Evolutionary conservation across 92 coral and sea anemone species (phyloP), one percentile per base, ranked within the genome.

Genomic region (Nematostella vectensis): DNA sequence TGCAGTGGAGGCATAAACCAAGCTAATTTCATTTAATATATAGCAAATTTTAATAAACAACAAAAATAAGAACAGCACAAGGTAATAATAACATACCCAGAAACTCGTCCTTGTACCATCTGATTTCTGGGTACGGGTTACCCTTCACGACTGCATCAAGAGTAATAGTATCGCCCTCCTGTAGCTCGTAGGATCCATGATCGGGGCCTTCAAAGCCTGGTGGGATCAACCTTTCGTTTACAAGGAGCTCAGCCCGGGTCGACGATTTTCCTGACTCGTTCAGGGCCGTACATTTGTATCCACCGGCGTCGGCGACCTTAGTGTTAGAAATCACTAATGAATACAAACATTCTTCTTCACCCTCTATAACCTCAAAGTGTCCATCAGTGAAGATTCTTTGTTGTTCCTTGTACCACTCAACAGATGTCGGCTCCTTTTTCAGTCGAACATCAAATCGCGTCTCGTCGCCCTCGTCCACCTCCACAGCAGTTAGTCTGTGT

Each of bases 391-490:
- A 75, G 21, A 91, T 65, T 43, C 48, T 67, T 64, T 65, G 74
- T 30, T 82, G 79, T 33, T 74, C 74, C 40, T 72, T 61, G 56
- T 66, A 83, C 98, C 98, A 91, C 44, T 75, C 71, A 13, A 86
- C 71, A 52, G 53, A 63, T 1, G 89, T 93, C 12, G 95, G 88
- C 50, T 74, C 71, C 0, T 78, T 85, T 67, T 81, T 87, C 25
- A 93, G 83, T 16, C 79, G 75, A 43, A 93, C 93, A 62, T 79
- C 91, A 61, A 93, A 82, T 28, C 76, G 74, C 20, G 99, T 79
- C 58, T 95, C 99, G 19, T 95, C 85, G 36, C 95, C 93, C 33
- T 93, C 99, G 23, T 83, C 87, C 6, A 81, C 83, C 76, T 93
- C 99, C 23, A 78, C 48, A 55, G 80, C 93, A 25, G 81, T 77